Evolutionary conservation across 2,888 invertebrate genomes (phyloP), one percentile per base, ranked within the genome.

Genomic region (Cyrtodaria siliqua): DNA sequence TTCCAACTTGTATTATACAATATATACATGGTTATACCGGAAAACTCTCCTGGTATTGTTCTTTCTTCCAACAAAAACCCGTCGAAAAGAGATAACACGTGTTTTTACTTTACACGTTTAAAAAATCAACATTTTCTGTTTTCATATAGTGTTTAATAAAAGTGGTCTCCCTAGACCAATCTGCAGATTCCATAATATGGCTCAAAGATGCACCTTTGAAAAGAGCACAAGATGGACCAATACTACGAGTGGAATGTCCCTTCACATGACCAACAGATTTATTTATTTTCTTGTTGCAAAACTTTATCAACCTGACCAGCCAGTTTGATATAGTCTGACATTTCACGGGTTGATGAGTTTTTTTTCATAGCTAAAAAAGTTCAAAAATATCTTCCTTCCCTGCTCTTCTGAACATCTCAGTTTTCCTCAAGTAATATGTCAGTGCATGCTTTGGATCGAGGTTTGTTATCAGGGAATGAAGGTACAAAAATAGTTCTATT

Each of bases 241-340:
- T 29, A 64, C 52, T 57, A 12, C 71, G 20, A 8, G 57, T 64
- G 9, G 71, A 71, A 57, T 71, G 71, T 64, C 71, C 71, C 52
- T 24, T 56, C 1, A 64, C 24, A 26, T 38, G 27, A 2, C 33
- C 50, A 18, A 26, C 8, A 56, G 24, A 1, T 38, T 63, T 70
- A 14, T 70, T 55, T 16, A 44, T 1, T 38, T 33, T 29, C 38
- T 71, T 63, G 20, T 71, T 57, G 29, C 29, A 40, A 26, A 56
- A 71, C 16, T 44, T 59, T 3, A 71, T 53, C 3, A 26, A 16
- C 1, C 57, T 16, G 2, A 64, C 71, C n/a, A 64, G 42, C 63
- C 71, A 64, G 16, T 50, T 49, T 27, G 71, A 71, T 18, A 71
- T 71, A 14, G 71, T 71, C n/a, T 50, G 56, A 23, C n/a, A 9